These are phyloP conservation scores for Lycocorax pyrrhopterus DNA, from an alignment of 2,113 vertebrate genomes.

Conservation along the genomic window DNA sequence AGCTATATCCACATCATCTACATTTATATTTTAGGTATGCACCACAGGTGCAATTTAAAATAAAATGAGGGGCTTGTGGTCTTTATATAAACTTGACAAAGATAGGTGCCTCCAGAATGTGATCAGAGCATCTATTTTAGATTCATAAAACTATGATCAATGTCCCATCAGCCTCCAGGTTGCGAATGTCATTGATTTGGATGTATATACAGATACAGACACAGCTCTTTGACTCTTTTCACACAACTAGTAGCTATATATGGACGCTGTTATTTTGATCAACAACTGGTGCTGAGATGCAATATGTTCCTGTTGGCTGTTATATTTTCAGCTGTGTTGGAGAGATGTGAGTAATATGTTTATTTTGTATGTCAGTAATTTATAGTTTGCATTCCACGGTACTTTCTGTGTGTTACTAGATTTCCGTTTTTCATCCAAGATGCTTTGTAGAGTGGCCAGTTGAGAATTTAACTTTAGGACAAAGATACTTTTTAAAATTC, in stretches of 20 bases:
- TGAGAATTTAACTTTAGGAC: neutral
- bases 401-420: neutral
- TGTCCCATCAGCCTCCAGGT: neutral
- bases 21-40: neutral
- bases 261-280: constrained; percentile 19
- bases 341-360: constrained; percentile 29
- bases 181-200: neutral
- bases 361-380: constrained; percentile 36
- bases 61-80: neutral
- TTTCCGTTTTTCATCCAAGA: neutral
- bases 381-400: neutral
- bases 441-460: neutral
- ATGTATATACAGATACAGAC: neutral
- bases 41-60: constrained; percentile 30
- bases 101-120: neutral
- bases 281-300: neutral
- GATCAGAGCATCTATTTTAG: neutral
- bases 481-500: neutral
- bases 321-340: constrained; percentile 31
- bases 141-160: neutral
- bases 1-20: neutral
- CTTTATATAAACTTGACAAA: constrained; percentile 3
- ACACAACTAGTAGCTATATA: neutral
- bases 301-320: constrained; percentile 16
- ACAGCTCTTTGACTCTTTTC: neutral